phyloP scores from a whole-genome alignment of 2,113 vertebrate species.

The Gallinago jamesoni region DNA sequence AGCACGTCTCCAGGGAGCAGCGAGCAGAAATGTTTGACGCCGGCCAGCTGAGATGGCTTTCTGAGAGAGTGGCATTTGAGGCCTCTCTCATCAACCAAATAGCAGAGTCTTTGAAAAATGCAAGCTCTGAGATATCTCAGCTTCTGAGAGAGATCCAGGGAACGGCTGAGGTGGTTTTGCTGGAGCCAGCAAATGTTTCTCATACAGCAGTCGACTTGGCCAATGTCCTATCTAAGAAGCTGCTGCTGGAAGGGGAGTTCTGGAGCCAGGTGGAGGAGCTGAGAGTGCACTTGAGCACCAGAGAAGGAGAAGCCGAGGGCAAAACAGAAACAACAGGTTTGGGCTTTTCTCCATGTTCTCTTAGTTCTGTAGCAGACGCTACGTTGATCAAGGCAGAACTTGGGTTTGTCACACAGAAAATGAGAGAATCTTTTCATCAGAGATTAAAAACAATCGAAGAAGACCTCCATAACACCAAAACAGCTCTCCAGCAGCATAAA shows the following conservation, averaged over 20 bases:
- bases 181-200: slow-evolving; percentile 57
- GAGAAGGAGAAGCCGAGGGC: slow-evolving; percentile 33
- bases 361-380: slow-evolving; percentile 60
- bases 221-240: slow-evolving; percentile 83
- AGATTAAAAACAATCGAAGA: slow-evolving; percentile 83
- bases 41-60: slow-evolving; percentile 78
- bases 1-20: background rate
- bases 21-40: slow-evolving; percentile 46
- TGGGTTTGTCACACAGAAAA: slow-evolving; percentile 81
- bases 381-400: slow-evolving; percentile 85
- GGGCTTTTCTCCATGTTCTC: slow-evolving; percentile 58
- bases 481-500: slow-evolving; percentile 84
- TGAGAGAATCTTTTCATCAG: slow-evolving; percentile 83
- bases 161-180: slow-evolving; percentile 68
- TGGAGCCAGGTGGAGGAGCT: slow-evolving; percentile 86
- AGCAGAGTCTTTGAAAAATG: slow-evolving; percentile 84
- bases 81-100: slow-evolving; percentile 87
- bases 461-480: slow-evolving; percentile 81
- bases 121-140: slow-evolving; percentile 79
- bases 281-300: slow-evolving; percentile 59
- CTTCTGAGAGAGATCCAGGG: slow-evolving; percentile 80
- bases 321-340: slow-evolving; percentile 34
- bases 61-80: slow-evolving; percentile 87
- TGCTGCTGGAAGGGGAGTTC: slow-evolving; percentile 87
- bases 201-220: slow-evolving; percentile 72